Percentiles rank a stretch among this genome's conserved stretches.
phyloP scores from a whole-genome alignment of 1,140 invertebrate genomes.

The Phthorimaea operculella region DNA sequence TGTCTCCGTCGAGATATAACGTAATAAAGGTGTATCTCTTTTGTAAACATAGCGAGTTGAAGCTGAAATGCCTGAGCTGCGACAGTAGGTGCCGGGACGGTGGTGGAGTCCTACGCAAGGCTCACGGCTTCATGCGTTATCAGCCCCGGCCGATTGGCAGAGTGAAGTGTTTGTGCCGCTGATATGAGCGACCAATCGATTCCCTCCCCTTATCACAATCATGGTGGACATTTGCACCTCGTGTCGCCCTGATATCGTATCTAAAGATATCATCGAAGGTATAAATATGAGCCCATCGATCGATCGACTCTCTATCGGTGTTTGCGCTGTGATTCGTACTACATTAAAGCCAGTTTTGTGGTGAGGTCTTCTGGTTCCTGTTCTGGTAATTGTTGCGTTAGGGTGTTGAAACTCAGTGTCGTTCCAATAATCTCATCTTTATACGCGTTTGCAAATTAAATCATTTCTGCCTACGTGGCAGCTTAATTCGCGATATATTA shows the following conservation, averaged over 20 bases:
- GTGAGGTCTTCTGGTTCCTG: background rate
- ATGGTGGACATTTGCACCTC: conserved; percentile 60
- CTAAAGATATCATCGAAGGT: conserved; percentile 62
- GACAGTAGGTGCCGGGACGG: conserved; percentile 41
- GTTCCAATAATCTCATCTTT: background rate
- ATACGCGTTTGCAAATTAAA: background rate
- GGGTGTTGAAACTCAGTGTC: background rate
- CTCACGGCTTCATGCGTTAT: conserved; percentile 28
- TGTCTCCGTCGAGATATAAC: conserved; percentile 52
- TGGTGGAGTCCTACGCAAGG: conserved; percentile 34
- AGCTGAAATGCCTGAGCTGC: conserved; percentile 10
- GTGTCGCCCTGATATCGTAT: conserved; percentile 60
- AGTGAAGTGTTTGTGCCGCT: conserved; percentile 57
- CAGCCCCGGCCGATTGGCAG: conserved; percentile 52
- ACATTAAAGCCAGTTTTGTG: background rate
- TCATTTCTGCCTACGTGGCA: background rate
- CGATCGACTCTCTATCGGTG: conserved; percentile 62
- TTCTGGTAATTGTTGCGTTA: background rate
- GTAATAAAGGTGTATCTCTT: conserved; percentile 59
- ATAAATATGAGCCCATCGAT: conserved; percentile 66
- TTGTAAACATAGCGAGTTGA: conserved; percentile 37
- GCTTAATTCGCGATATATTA: background rate
- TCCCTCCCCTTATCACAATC: conserved; percentile 58
- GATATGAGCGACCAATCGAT: conserved; percentile 59
- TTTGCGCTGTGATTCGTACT: conserved; percentile 43